Conservation (phyloP, 2,888 invertebrate species). For the Mayetiola destructor region DNA sequence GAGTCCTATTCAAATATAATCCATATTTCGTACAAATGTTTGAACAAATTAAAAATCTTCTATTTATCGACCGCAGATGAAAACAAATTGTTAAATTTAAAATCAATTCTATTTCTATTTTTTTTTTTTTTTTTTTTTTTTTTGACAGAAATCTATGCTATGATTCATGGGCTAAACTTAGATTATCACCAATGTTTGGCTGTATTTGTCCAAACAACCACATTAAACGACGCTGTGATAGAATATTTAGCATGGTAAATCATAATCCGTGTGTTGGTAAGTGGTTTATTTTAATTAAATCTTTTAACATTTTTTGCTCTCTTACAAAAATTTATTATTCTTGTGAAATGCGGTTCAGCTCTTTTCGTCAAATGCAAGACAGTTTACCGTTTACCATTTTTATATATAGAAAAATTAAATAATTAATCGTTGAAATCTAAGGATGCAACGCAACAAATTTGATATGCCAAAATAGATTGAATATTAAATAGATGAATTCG, state of each 20-base stretch:
- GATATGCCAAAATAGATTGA: no score
- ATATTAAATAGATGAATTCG: no score
- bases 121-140: neutral
- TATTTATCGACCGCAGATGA: neutral
- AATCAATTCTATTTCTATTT: neutral
- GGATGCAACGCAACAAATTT: no score
- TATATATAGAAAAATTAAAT: no score
- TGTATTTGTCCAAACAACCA: conserved; percentile 85
- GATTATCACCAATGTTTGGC: conserved; percentile 79
- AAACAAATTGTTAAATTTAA: neutral
- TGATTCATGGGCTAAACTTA: conserved; percentile 74
- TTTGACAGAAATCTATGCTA: conserved; percentile 61
- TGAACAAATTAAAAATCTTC: neutral
- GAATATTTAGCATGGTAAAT: conserved; percentile 77
- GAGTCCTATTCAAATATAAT: conserved; percentile 25
- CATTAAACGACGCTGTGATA: conserved; percentile 75
- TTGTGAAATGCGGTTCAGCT: no score
- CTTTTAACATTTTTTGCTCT: no score
- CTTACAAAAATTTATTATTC: no score
- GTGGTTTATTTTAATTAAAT: no score
- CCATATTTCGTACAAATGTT: neutral
- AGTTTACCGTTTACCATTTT: no score
- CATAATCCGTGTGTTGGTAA: conserved; percentile 90
- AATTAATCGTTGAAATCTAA: no score
- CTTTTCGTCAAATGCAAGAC: no score